phyloP scores from a whole-genome alignment of 2,797 vertebrate species.

The Buceros bicornis region DNA sequence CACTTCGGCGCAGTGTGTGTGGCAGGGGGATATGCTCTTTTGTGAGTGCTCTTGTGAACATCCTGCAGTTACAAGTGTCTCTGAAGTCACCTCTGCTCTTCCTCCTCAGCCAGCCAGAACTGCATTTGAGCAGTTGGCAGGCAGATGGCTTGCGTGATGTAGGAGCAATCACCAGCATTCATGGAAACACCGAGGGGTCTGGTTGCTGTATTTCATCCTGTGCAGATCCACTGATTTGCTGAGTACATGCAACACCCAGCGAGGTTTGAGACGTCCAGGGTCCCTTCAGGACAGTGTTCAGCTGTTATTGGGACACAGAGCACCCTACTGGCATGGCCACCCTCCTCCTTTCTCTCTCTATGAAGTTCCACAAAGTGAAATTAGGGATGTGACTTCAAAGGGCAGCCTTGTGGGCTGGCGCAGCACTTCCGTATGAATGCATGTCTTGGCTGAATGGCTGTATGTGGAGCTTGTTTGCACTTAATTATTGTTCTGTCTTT shows the following conservation, averaged over 20 bases:
- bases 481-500: not conserved
- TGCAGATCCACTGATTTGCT: not conserved
- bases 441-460: not conserved
- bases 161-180: not conserved
- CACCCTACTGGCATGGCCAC: not conserved
- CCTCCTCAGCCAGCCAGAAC: not conserved
- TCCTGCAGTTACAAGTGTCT: not conserved
- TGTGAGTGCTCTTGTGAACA: not conserved
- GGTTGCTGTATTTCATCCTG: not conserved
- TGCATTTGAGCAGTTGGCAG: not conserved
- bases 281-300: not conserved
- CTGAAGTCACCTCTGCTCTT: not conserved
- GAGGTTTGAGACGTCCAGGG: not conserved
- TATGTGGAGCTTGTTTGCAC: not conserved
- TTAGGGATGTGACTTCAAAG: not conserved
- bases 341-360: not conserved
- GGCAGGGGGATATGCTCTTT: not conserved
- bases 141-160: not conserved
- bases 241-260: not conserved
- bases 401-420: not conserved
- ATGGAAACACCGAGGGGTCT: rapidly evolving
- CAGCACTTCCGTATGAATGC: not conserved
- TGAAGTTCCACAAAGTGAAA: not conserved
- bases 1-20: rapidly evolving
- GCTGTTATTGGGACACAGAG: not conserved